Evolutionary conservation across 1,140 invertebrate species (phyloP).

Genomic region (Nephotettix cincticeps): DNA sequence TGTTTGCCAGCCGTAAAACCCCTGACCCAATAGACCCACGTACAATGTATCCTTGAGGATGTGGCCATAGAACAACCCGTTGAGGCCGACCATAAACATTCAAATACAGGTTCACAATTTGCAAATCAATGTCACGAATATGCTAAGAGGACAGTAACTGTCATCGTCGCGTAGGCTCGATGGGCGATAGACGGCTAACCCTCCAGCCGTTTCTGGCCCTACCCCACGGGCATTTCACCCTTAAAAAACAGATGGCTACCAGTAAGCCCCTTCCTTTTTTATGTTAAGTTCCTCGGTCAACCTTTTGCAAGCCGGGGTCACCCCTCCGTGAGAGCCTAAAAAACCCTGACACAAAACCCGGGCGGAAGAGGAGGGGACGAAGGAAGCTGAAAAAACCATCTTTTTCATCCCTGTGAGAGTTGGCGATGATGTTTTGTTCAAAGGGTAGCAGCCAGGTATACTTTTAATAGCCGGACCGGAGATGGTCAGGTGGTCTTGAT

Average conservation of each 20-base stretch:
- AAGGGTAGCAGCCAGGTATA: conserved; percentile 28
- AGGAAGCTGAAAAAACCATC: not conserved
- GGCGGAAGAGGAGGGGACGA: conserved; percentile 30
- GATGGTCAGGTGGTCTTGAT: conserved; percentile 24
- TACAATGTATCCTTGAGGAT: too few species aligned
- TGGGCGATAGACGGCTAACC: not conserved
- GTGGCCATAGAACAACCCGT: not conserved
- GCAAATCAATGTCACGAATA: conserved; percentile 10
- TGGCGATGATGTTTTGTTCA: conserved; percentile 25
- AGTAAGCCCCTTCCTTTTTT: conserved; percentile 29
- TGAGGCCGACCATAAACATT: not conserved
- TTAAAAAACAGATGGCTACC: conserved; percentile 36
- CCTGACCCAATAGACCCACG: too few species aligned
- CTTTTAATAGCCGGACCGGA: conserved; percentile 21
- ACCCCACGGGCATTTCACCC: conserved; percentile 21
- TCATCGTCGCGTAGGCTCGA: not conserved
- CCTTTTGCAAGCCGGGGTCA: conserved; percentile 26
- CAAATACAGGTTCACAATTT: not conserved
- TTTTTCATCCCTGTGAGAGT: conserved; percentile 19
- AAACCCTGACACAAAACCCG: conserved; percentile 13
- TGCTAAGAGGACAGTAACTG: not conserved
- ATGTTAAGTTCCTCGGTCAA: conserved; percentile 31
- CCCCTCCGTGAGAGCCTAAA: conserved; percentile 18
- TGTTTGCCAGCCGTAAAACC: too few species aligned
- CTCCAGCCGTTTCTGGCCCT: conserved; percentile 1